These are phyloP conservation scores for Lagothrix lagotricha DNA, from an alignment of 2,797 vertebrate genomes.

Conservation along the genomic window DNA sequence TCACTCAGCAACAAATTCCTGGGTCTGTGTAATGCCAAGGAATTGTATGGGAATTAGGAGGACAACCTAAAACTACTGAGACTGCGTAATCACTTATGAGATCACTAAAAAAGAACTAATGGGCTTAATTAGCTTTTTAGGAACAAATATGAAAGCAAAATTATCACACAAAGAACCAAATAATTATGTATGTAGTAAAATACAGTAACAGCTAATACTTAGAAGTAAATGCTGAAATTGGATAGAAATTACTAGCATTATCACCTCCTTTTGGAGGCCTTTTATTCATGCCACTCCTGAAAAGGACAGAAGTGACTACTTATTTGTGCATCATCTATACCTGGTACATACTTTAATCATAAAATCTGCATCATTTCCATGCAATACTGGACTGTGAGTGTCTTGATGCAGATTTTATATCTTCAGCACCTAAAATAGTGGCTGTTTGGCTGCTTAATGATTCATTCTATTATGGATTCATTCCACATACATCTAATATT, in stretches of 20 bases:
- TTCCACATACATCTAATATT: neutral
- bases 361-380: neutral
- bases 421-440: neutral
- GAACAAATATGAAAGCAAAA: constrained; percentile 5
- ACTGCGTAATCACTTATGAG: neutral
- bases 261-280: neutral
- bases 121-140: neutral
- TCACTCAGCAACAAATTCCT: neutral
- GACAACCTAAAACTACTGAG: neutral
- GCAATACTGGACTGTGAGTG: neutral
- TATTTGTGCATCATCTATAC: neutral
- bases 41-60: neutral
- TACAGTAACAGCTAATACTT: neutral
- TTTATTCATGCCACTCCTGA: neutral
- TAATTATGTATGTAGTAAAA: neutral
- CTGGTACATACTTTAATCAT: neutral
- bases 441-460: neutral
- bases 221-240: constrained; percentile 10
- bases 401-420: constrained; percentile 4
- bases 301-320: neutral
- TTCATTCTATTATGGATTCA: neutral
- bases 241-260: neutral
- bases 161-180: constrained; percentile 1
- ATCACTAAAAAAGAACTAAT: neutral
- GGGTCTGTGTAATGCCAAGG: neutral